Evolutionary conservation across 2,888 invertebrate genomes (phyloP).

Genomic region (Drosophila robusta): DNA sequence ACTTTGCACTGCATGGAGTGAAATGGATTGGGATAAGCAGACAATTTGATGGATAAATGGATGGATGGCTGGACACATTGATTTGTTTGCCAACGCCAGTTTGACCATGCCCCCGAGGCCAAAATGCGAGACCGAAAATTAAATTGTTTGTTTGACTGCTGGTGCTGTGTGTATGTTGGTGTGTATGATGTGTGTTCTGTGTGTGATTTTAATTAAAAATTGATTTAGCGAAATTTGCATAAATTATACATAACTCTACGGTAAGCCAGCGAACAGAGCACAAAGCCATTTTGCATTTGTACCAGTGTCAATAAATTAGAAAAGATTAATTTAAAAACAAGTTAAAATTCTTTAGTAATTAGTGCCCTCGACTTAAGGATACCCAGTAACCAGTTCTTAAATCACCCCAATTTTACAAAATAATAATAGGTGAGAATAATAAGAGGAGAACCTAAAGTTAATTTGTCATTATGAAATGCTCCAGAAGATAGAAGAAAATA

Average conservation of each 20-base stretch:
- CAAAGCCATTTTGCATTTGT: conserved; percentile 45
- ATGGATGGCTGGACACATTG: conserved; percentile 56
- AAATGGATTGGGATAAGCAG: conserved; percentile 29
- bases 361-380: no score
- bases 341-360: conserved; percentile 1
- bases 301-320: conserved; percentile 72
- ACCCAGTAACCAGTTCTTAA: no score
- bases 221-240: conserved; percentile 77
- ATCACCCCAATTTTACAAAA: no score
- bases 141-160: conserved; percentile 58
- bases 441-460: no score
- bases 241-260: conserved; percentile 74
- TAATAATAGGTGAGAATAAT: no score
- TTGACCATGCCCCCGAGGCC: conserved; percentile 37
- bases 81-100: conserved; percentile 60
- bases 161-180: conserved; percentile 7
- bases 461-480: no score
- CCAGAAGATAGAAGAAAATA: no score
- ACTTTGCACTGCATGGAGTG: conserved; percentile 34
- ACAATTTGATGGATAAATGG: conserved; percentile 45
- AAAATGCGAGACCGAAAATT: conserved; percentile 46
- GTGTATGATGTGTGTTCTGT: conserved; percentile 13
- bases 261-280: conserved; percentile 57
- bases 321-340: conserved; percentile 73
- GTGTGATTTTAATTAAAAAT: conserved; percentile 74